phyloP scores from a whole-genome alignment of 2,797 vertebrate genomes.

The Gymnodraco acuticeps region DNA sequence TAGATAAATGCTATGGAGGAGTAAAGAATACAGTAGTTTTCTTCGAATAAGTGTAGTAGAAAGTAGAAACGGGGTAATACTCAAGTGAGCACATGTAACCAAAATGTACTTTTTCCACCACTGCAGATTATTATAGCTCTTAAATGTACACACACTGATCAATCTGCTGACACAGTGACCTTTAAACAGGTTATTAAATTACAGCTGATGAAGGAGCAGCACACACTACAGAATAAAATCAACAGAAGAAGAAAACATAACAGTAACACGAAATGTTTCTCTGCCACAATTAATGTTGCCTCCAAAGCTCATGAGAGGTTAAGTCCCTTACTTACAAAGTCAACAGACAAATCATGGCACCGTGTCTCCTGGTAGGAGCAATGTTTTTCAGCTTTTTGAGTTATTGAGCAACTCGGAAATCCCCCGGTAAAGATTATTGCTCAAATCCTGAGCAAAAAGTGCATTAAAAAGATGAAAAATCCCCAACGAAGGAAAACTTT shows the following conservation, averaged over 20 bases:
- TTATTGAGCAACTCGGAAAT: slow-evolving; percentile 17
- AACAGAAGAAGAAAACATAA: neutral
- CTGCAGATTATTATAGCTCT: neutral
- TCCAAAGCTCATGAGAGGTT: neutral
- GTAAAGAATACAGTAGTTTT: neutral
- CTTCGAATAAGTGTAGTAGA: neutral
- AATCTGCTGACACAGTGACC: neutral
- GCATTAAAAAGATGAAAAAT: slow-evolving; percentile 5
- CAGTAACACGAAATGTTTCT: neutral
- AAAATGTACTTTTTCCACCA: neutral
- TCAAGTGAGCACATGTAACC: neutral
- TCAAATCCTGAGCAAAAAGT: slow-evolving; percentile 10
- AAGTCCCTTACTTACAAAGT: neutral
- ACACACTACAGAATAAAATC: neutral
- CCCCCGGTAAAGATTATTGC: slow-evolving; percentile 8
- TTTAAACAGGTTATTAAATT: neutral
- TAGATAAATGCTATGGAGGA: neutral
- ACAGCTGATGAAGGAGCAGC: neutral
- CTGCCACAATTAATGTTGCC: neutral
- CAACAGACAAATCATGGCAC: neutral
- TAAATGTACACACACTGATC: neutral
- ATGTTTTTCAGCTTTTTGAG: slow-evolving; percentile 1
- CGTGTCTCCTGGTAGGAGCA: too few relatives aligned
- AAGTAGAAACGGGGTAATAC: neutral
- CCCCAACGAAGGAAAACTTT: slow-evolving; percentile 13